Conservation (phyloP, 2,797 vertebrate genomes). For the Apogon talboti region DNA sequence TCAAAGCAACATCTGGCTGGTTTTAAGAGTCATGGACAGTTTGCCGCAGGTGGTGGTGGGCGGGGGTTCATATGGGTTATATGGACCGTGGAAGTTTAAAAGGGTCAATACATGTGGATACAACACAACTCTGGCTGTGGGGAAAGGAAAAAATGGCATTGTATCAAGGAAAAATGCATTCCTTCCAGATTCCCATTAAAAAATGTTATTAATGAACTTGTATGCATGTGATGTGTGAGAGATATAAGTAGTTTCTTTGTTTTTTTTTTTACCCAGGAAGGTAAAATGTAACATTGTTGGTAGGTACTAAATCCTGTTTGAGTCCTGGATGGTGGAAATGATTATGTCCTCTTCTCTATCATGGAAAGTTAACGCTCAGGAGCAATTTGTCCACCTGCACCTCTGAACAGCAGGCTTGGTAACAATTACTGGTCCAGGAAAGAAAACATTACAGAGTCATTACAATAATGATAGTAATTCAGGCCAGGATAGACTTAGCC, state of each 20-base stretch:
- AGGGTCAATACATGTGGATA: conserved; percentile 69
- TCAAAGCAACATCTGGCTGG: conserved; percentile 69
- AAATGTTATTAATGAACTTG: background rate
- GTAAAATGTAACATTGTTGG: background rate
- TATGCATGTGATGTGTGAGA: background rate
- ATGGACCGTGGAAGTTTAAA: conserved; percentile 74
- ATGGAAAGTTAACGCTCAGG: conserved; percentile 69
- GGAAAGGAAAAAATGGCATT: conserved; percentile 10
- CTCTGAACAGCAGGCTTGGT: conserved; percentile 79
- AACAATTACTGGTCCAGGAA: conserved; percentile 85
- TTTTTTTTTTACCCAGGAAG: background rate
- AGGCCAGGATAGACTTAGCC: conserved; percentile 70
- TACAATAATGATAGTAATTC: conserved; percentile 86
- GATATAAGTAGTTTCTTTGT: background rate
- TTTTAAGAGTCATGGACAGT: conserved; percentile 78
- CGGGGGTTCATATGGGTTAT: conserved; percentile 72
- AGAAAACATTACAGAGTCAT: conserved; percentile 85
- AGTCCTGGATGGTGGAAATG: conserved; percentile 49
- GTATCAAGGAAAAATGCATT: conserved; percentile 25
- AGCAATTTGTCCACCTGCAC: conserved; percentile 83
- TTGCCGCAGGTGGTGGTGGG: conserved; percentile 69
- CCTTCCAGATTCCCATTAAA: conserved; percentile 10
- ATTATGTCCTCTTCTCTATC: conserved; percentile 62
- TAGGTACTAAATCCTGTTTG: conserved; percentile 32
- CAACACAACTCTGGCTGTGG: conserved; percentile 34